phyloP scores from a whole-genome alignment of 2,797 vertebrate genomes.

The Gadopsis bispinosus region DNA sequence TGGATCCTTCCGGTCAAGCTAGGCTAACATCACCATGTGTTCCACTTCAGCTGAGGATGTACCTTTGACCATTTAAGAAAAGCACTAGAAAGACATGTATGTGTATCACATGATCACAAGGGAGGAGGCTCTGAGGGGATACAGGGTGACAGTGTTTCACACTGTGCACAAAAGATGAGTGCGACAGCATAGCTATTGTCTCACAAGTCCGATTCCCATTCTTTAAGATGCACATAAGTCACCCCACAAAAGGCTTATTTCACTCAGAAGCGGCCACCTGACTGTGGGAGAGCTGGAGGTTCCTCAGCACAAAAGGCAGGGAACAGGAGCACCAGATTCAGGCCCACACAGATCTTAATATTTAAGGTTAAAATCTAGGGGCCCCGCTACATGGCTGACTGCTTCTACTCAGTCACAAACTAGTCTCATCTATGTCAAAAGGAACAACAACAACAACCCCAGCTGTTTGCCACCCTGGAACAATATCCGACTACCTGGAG shows the following conservation, averaged over 20 bases:
- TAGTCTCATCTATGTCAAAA: constrained; percentile 6
- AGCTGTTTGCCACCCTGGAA: constrained; percentile 4
- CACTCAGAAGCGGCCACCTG: constrained; percentile 68
- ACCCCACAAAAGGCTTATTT: constrained; percentile 78
- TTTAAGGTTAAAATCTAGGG: constrained; percentile 23
- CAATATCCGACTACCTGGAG: background rate
- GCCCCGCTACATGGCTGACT: constrained; percentile 24
- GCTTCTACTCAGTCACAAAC: constrained; percentile 29
- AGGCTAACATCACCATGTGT: background rate
- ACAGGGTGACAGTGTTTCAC: constrained; percentile 28
- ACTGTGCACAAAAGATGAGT: constrained; percentile 44
- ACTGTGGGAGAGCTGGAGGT: constrained; percentile 78
- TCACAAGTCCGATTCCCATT: constrained; percentile 66
- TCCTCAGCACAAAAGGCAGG: constrained; percentile 53
- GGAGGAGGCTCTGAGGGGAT: background rate
- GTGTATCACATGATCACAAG: background rate
- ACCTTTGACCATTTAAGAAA: constrained; percentile 14
- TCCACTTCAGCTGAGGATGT: background rate
- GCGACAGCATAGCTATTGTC: constrained; percentile 38
- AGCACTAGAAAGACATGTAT: constrained; percentile 2
- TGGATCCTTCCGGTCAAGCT: constrained; percentile 6
- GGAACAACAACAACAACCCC: constrained; percentile 9
- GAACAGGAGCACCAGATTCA: constrained; percentile 32
- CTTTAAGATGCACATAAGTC: constrained; percentile 59
- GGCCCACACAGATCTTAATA: constrained; percentile 46